Evolutionary conservation across 2,888 invertebrate species (phyloP), one percentile per base, ranked within the genome.

Genomic region (Strigamia transsilvanica): DNA sequence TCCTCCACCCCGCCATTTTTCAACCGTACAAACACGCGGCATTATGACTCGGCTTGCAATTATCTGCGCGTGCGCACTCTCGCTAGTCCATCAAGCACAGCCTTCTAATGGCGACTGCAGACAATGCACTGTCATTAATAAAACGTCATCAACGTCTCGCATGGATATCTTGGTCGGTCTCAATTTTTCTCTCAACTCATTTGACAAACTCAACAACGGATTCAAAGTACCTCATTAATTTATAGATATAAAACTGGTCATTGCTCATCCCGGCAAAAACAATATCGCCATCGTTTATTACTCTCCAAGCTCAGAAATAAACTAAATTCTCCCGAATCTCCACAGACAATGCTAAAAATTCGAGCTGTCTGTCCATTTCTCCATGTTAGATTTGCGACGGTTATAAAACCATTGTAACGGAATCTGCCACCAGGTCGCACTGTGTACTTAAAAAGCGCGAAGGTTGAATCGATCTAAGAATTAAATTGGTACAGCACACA

Each of bases 171-270:
- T 61, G 61, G 61, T 61, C 61, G 61, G 61, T 61, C 23, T 10
- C 61, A 61, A 61, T 61, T 61, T 61, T 61, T 61, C 61, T 61
- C 61, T 9, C 0, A 12, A 10, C 61, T 61, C 61, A 61, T 61
- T 61, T 61, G 61, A 61, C 61, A 61, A 61, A 61, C 61, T 61
- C 61, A 61, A 61, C 61, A 61, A n/a, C 61, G 61, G 61, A 61
- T 61, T 61, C 61, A 61, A 61, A 61, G 23, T 61, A 23, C 21
- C 61, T 61, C 61, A 61, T 61, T 61, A 61, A 61, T 61, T 61
- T 61, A 61, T 61, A 61, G 61, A 61, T 61, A 61, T 61, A 61
- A 61, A 61, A 61, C 18, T 61, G 18, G 61, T 61, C 61, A 61
- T 61, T 18, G 61, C 61, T 61, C 61, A 61, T 61, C 21, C 18